Conservation (phyloP, 2,888 invertebrate species). For the Oxytorus armatus region DNA sequence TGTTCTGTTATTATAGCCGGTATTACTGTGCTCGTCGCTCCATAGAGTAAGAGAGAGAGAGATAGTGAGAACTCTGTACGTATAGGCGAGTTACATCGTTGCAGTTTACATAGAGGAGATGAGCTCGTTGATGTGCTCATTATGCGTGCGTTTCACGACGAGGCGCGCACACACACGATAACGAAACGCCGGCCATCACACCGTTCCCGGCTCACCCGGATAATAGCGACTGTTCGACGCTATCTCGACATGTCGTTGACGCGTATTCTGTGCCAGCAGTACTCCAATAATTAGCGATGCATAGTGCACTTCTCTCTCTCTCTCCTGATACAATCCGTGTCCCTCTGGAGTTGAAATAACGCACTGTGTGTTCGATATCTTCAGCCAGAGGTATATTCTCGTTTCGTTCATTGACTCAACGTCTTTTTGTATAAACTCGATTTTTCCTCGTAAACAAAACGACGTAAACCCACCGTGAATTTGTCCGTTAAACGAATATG, state of each 20-base stretch:
- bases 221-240: conserved; percentile 72
- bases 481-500: neutral
- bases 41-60: conserved; percentile 18
- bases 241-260: conserved; percentile 74
- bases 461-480: neutral
- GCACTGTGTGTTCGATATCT: conserved; percentile 3
- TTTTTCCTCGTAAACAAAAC: neutral
- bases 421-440: conserved; percentile 1
- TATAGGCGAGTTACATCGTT: conserved; percentile 53
- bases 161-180: conserved; percentile 50
- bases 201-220: conserved; percentile 56
- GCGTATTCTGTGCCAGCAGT: conserved; percentile 39
- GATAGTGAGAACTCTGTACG: neutral
- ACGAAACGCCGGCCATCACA: conserved; percentile 63
- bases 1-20: conserved; percentile 61
- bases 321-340: neutral
- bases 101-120: conserved; percentile 63
- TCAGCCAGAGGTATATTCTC: neutral
- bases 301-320: conserved; percentile 40
- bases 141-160: conserved; percentile 66
- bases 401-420: conserved; percentile 31
- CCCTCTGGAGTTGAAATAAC: conserved; percentile 17
- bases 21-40: conserved; percentile 40
- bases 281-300: conserved; percentile 60
- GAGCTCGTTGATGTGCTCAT: conserved; percentile 68